A percentile compares a stretch with the other conserved stretches of the same genome.
Conservation (phyloP, 2,113 vertebrate genomes). For the Eonycteris spelaea region DNA sequence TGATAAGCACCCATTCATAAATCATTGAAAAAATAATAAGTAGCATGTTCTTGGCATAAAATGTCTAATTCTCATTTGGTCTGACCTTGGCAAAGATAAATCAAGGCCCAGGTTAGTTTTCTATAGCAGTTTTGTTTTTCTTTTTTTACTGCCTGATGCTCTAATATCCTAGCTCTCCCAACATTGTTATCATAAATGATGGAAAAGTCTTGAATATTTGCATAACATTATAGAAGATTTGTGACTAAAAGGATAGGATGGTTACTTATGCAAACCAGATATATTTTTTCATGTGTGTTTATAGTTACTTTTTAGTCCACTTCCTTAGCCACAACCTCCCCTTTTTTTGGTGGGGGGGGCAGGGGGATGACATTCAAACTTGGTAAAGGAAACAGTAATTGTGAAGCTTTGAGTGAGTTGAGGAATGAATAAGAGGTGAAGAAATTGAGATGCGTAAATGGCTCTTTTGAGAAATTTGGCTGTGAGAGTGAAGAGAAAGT, state of each 20-base stretch:
- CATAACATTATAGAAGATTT: conserved; percentile 5
- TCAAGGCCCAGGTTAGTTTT: background rate
- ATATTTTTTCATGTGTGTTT: background rate
- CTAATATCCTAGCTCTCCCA: background rate
- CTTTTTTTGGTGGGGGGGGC: background rate
- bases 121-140: background rate
- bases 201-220: conserved; percentile 42
- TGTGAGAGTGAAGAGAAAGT: background rate
- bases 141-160: background rate
- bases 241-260: background rate
- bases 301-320: background rate
- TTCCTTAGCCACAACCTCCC: background rate
- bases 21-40: background rate
- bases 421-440: background rate
- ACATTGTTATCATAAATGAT: background rate
- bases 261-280: background rate
- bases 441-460: background rate
- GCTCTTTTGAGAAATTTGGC: background rate
- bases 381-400: background rate
- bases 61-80: conserved; percentile 15
- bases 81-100: conserved; percentile 38
- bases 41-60: background rate
- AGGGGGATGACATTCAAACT: background rate
- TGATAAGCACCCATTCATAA: background rate
- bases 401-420: background rate